A percentile compares a stretch with the other conserved stretches of the same genome.
These are phyloP conservation scores for Antheraea pernyi DNA, from an alignment of 1,140 invertebrate genomes.

Conservation along the genomic window DNA sequence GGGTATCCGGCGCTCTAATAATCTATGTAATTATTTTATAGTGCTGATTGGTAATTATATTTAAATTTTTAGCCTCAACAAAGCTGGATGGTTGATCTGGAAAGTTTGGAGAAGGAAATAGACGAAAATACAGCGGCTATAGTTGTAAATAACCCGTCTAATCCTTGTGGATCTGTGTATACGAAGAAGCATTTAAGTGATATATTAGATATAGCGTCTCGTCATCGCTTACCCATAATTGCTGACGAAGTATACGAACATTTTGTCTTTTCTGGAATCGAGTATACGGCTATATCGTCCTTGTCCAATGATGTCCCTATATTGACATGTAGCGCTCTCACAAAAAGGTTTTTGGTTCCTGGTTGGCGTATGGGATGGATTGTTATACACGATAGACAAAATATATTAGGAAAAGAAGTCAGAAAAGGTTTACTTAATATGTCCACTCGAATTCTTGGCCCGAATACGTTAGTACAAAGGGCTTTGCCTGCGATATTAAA, in stretches of 20 bases:
- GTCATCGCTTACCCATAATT: conserved; percentile 94
- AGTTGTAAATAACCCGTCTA: conserved; percentile 97
- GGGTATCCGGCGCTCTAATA: too few relatives aligned
- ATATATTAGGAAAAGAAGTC: conserved; percentile 84
- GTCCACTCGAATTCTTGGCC: conserved; percentile 92
- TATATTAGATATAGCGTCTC: conserved; percentile 89
- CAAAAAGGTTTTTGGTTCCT: conserved; percentile 96
- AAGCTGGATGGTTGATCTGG: conserved; percentile 94
- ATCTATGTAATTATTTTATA: conserved; percentile 15
- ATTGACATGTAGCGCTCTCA: conserved; percentile 94
- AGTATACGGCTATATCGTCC: conserved; percentile 91
- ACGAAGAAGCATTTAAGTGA: conserved; percentile 88
- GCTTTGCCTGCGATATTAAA: conserved; percentile 93
- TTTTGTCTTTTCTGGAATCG: conserved; percentile 92
- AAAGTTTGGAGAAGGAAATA: conserved; percentile 92
- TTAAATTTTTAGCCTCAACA: conserved; percentile 85
- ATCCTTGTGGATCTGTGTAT: conserved; percentile 98
- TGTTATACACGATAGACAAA: conserved; percentile 92
- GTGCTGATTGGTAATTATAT: background rate
- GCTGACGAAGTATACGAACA: conserved; percentile 96
- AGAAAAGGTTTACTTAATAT: conserved; percentile 87
- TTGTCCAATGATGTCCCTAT: conserved; percentile 93
- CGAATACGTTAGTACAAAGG: conserved; percentile 95
- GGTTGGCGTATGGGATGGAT: conserved; percentile 99
- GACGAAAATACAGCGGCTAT: conserved; percentile 95